Evolutionary conservation across 2,113 vertebrate genomes (phyloP).

Genomic region (Caloenas nicobarica): DNA sequence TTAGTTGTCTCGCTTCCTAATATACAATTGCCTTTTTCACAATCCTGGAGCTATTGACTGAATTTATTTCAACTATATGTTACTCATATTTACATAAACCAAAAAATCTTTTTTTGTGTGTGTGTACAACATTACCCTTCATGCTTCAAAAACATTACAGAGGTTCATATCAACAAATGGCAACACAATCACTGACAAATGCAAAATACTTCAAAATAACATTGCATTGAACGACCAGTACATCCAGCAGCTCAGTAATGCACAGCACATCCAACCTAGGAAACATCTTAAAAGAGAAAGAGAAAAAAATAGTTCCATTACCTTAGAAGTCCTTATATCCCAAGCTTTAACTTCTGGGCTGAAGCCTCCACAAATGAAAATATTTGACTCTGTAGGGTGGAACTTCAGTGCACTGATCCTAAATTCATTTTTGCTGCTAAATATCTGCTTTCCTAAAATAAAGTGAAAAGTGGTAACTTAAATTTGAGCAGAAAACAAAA

Average conservation of each 20-base stretch:
- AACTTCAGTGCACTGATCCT: conserved; percentile 83
- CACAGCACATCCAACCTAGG: not conserved
- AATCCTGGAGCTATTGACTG: not conserved
- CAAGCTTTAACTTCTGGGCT: conserved; percentile 90
- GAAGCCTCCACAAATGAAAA: conserved; percentile 92
- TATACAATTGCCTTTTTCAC: not conserved
- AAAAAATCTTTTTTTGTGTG: not conserved
- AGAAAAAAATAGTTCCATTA: conserved; percentile 37
- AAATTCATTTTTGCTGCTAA: conserved; percentile 82
- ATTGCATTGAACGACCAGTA: not conserved
- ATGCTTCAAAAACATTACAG: not conserved
- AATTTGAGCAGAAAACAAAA: not conserved
- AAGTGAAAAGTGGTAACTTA: not conserved
- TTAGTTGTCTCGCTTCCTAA: not conserved
- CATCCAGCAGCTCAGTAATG: not conserved
- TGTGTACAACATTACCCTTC: not conserved
- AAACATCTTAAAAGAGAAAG: not conserved
- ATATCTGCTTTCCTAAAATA: conserved; percentile 81
- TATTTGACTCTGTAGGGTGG: conserved; percentile 81
- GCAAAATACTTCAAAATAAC: not conserved
- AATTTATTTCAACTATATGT: not conserved
- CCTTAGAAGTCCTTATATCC: conserved; percentile 90
- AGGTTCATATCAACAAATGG: not conserved
- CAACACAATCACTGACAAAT: not conserved
- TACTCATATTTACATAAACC: not conserved